Percentiles rank a stretch among this genome's conserved stretches.
Conservation (phyloP, 2,797 vertebrate species). For the Nyctalus aviator region DNA sequence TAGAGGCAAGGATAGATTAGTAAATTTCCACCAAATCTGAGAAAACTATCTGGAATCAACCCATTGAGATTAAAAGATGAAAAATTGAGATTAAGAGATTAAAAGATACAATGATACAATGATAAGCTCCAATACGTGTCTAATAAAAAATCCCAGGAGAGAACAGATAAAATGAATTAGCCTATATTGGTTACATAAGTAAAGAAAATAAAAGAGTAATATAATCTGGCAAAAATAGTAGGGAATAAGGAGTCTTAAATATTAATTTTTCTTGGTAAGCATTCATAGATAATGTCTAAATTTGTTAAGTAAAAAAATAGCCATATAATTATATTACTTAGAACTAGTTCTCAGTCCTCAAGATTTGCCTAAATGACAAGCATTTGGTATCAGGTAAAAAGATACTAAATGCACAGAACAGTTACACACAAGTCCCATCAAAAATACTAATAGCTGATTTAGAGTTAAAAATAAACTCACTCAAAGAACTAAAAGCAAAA, state of each 20-base stretch:
- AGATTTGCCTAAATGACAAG: neutral
- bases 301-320: neutral
- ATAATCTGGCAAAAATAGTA: slow-evolving; percentile 4
- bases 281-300: neutral
- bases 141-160: slow-evolving; percentile 11
- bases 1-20: neutral
- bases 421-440: neutral
- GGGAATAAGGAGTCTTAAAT: neutral
- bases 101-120: neutral
- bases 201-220: slow-evolving; percentile 24
- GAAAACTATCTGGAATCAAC: neutral
- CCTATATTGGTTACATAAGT: neutral
- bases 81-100: neutral
- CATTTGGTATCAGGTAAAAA: neutral
- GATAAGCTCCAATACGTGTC: neutral
- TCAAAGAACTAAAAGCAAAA: slow-evolving; percentile 3
- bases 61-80: neutral
- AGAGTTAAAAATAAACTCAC: slow-evolving; percentile 38
- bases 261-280: neutral
- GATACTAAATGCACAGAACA: neutral
- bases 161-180: neutral
- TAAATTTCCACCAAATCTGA: neutral
- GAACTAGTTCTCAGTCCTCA: neutral
- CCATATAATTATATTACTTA: neutral
- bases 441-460: neutral